Percentiles rank a stretch among this genome's conserved stretches.
phyloP scores from a whole-genome alignment of 2,888 invertebrate species.

The Onthophagus sagittarius region DNA sequence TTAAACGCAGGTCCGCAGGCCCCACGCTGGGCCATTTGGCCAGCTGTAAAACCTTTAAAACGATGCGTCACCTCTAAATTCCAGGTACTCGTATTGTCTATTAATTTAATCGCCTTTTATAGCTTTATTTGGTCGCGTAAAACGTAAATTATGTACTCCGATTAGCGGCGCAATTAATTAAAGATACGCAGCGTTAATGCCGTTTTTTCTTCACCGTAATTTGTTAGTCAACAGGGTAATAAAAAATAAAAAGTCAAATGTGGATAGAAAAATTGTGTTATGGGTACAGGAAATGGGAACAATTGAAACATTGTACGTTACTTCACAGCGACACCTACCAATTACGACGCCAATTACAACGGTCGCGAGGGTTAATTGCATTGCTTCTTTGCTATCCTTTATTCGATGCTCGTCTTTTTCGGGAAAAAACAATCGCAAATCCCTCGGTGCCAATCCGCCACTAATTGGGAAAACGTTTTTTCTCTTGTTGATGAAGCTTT shows the following conservation, averaged over 20 bases:
- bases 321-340: conserved; percentile 15
- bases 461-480: background rate
- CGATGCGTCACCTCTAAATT: conserved; percentile 22
- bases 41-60: conserved; percentile 17
- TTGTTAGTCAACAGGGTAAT: background rate
- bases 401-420: background rate
- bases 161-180: background rate
- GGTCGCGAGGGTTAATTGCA: conserved; percentile 1
- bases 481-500: background rate
- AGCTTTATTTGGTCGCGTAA: conserved; percentile 22
- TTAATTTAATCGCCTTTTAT: conserved; percentile 33
- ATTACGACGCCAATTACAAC: conserved; percentile 14
- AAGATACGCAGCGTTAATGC: background rate
- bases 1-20: conserved; percentile 36
- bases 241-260: background rate
- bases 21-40: conserved; percentile 17
- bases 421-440: background rate
- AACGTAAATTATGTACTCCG: background rate
- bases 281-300: background rate
- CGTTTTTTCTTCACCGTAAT: background rate
- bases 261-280: background rate
- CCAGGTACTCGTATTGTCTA: conserved; percentile 29
- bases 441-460: background rate
- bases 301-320: conserved; percentile 14
- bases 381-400: background rate